A percentile compares a stretch with the other conserved stretches of the same genome.
phyloP scores from a whole-genome alignment of 2,888 invertebrate species.

The Reticulitermes lucifugus region DNA sequence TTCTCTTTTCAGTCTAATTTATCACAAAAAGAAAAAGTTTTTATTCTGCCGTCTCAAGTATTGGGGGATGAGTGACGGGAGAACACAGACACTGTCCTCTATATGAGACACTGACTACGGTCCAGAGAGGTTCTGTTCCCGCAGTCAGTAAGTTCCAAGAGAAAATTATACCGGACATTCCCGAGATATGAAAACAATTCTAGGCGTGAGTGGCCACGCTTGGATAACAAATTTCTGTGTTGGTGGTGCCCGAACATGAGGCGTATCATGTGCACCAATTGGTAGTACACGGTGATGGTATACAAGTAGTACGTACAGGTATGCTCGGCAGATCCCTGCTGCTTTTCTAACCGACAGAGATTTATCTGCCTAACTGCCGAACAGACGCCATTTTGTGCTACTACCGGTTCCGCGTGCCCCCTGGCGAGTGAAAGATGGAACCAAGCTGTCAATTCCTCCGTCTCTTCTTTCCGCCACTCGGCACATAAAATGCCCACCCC shows the following conservation, averaged over 20 bases:
- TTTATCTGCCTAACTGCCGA: slow-evolving; percentile 36
- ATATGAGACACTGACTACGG: too few relatives aligned
- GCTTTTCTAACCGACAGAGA: slow-evolving; percentile 41
- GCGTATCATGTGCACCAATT: not conserved
- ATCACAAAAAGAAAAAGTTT: too few relatives aligned
- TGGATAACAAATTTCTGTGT: not conserved
- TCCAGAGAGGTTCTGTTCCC: too few relatives aligned
- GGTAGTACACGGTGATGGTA: not conserved
- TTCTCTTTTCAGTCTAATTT: too few relatives aligned
- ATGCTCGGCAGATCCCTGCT: slow-evolving; percentile 23
- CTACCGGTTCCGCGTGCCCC: slow-evolving; percentile 46
- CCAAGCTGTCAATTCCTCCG: slow-evolving; percentile 43
- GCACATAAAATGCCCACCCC: slow-evolving; percentile 12
- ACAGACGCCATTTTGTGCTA: slow-evolving; percentile 47
- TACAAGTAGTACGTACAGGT: not conserved
- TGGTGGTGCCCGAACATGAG: not conserved
- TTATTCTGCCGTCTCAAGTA: too few relatives aligned
- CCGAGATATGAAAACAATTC: not conserved
- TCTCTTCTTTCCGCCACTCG: slow-evolving; percentile 12
- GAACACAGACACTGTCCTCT: too few relatives aligned
- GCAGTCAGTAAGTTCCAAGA: too few relatives aligned
- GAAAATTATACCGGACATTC: not conserved
- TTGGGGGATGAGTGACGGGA: too few relatives aligned
- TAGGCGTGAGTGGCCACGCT: not conserved
- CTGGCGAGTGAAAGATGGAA: slow-evolving; percentile 48